Percentiles rank a stretch among this genome's conserved stretches.
Evolutionary conservation across 2,888 invertebrate genomes (phyloP).

Genomic region (Formica aserva): DNA sequence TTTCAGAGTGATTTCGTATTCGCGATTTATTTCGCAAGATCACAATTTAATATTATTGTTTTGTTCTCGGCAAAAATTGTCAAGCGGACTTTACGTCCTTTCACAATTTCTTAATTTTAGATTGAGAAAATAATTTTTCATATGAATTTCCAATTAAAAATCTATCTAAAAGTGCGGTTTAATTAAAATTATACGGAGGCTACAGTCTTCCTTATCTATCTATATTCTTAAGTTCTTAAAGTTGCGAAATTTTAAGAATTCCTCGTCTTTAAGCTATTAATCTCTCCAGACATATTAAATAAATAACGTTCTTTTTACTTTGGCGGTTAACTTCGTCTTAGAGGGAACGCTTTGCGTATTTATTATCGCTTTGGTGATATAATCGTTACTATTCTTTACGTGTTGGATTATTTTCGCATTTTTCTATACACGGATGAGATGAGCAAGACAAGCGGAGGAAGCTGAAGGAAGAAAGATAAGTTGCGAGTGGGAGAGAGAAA

Average conservation of each 20-base stretch:
- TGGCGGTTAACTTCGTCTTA: not conserved
- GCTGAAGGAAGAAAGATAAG: slow-evolving; percentile 32
- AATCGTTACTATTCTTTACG: not conserved
- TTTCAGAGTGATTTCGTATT: not conserved
- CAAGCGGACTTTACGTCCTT: not conserved
- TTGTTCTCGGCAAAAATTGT: not conserved
- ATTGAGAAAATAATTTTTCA: not conserved
- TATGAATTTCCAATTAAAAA: not conserved
- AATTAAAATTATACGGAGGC: slow-evolving; percentile 27
- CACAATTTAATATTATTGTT: not conserved
- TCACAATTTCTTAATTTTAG: not conserved
- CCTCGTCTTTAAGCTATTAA: not conserved
- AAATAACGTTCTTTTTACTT: not conserved
- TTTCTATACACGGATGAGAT: not conserved
- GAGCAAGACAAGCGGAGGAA: not conserved
- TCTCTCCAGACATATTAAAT: not conserved
- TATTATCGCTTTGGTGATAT: not conserved
- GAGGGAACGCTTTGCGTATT: not conserved
- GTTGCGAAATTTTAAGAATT: not conserved
- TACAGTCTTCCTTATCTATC: not conserved
- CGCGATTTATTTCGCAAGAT: not conserved
- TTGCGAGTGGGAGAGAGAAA: slow-evolving; percentile 23
- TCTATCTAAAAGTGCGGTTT: not conserved
- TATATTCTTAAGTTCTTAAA: not conserved
- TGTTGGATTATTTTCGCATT: not conserved